Percentiles rank a stretch among this genome's conserved stretches.
Evolutionary conservation across 2,113 vertebrate species (phyloP).

Genomic region (Chelonoidis abingdonii): DNA sequence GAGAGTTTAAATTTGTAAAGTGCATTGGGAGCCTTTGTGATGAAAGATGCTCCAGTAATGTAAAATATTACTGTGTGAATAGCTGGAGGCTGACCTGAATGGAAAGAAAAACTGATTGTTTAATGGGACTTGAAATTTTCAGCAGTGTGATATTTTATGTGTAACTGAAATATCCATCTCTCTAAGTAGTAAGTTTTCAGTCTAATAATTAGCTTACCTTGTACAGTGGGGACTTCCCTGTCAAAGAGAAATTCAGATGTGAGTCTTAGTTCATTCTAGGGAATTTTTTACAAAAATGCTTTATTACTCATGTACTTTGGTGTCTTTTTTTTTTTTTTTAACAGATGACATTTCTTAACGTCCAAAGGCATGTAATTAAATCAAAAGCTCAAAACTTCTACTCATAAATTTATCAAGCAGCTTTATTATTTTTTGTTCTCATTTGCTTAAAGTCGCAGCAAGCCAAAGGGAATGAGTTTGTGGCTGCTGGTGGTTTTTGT

Average conservation of each 20-base stretch:
- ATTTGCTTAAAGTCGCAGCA: slow-evolving; percentile 16
- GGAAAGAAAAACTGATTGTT: background rate
- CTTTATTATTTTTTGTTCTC: background rate
- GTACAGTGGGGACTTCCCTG: slow-evolving; percentile 68
- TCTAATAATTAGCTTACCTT: slow-evolving; percentile 50
- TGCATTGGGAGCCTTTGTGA: background rate
- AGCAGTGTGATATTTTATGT: background rate
- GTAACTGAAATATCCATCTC: slow-evolving; percentile 62
- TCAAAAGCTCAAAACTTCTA: slow-evolving; percentile 14
- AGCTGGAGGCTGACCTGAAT: background rate
- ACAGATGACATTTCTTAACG: slow-evolving; percentile 62
- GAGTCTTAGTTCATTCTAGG: slow-evolving; percentile 68
- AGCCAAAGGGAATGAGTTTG: slow-evolving; percentile 20
- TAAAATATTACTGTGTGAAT: background rate
- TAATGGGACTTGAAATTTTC: background rate
- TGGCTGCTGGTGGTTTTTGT: background rate
- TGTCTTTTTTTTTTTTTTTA: background rate
- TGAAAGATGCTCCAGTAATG: background rate
- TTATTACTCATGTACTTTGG: slow-evolving; percentile 58
- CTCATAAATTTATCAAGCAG: slow-evolving; percentile 53
- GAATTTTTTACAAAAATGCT: slow-evolving; percentile 62
- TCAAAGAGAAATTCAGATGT: slow-evolving; percentile 53
- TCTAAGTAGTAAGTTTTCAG: slow-evolving; percentile 51
- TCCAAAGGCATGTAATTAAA: background rate
- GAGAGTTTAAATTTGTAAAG: background rate